A percentile compares a stretch with the other conserved stretches of the same genome.
These are phyloP conservation scores for Heliconius nattereri DNA, from an alignment of 1,140 invertebrate genomes.

Conservation along the genomic window DNA sequence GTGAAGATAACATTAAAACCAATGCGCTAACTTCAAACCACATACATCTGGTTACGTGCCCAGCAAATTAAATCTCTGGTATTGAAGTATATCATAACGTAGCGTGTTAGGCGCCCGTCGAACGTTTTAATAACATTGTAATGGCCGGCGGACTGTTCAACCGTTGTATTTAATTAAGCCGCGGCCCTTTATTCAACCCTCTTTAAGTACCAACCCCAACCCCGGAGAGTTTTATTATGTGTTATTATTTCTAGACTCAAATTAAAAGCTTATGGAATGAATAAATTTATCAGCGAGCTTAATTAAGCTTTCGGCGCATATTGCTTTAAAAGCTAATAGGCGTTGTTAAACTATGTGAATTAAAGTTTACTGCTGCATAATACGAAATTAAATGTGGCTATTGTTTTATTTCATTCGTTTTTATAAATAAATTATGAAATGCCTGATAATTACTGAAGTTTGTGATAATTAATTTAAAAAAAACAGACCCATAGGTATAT, in stretches of 20 bases:
- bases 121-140: constrained; percentile 78
- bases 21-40: constrained; percentile 22
- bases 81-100: constrained; percentile 58
- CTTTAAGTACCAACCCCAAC: constrained; percentile 45
- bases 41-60: constrained; percentile 43
- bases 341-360: constrained; percentile 28
- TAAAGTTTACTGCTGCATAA: constrained; percentile 22
- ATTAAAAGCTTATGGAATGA: constrained; percentile 53
- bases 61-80: constrained; percentile 45
- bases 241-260: constrained; percentile 58
- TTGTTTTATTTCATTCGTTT: constrained; percentile 19
- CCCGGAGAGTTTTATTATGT: constrained; percentile 59
- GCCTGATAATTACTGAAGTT: not conserved
- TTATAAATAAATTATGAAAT: constrained; percentile 18
- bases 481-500: too few species aligned
- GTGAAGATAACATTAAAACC: constrained; percentile 31
- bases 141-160: constrained; percentile 62
- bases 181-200: constrained; percentile 55
- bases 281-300: constrained; percentile 42
- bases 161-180: constrained; percentile 73
- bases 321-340: constrained; percentile 35
- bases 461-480: not conserved
- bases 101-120: constrained; percentile 59
- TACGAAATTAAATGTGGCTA: constrained; percentile 15
- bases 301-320: constrained; percentile 37